Evolutionary conservation across 2,888 invertebrate genomes (phyloP).

Genomic region (Dasypogon diadema): DNA sequence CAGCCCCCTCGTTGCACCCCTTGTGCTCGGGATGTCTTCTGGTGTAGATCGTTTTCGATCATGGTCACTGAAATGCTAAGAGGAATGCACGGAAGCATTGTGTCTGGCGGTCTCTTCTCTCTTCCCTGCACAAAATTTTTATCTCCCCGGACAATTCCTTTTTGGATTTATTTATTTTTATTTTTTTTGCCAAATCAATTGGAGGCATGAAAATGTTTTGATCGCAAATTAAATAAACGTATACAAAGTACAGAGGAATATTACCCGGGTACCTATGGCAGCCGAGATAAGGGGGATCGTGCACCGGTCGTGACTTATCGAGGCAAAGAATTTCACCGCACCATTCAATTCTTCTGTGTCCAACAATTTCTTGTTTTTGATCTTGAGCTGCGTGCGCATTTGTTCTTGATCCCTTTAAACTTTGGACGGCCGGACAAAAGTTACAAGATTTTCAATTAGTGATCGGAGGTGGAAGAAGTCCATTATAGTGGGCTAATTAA

Average conservation of each 20-base stretch:
- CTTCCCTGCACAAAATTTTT: slow-evolving; percentile 3
- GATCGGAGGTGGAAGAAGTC: slow-evolving; percentile 59
- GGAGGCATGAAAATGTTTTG: slow-evolving; percentile 51
- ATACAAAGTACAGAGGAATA: slow-evolving; percentile 39
- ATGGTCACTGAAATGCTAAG: slow-evolving; percentile 18
- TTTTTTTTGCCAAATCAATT: slow-evolving; percentile 48
- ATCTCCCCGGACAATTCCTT: neutral
- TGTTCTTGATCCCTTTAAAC: slow-evolving; percentile 48
- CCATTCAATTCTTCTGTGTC: slow-evolving; percentile 45
- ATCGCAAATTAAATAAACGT: slow-evolving; percentile 49
- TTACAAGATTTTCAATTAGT: slow-evolving; percentile 64
- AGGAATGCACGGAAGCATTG: slow-evolving; percentile 51
- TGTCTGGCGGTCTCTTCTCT: slow-evolving; percentile 27
- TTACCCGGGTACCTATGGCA: neutral
- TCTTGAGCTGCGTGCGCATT: slow-evolving; percentile 53
- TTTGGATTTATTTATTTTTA: slow-evolving; percentile 15
- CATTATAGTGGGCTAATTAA: slow-evolving; percentile 46
- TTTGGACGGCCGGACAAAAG: neutral
- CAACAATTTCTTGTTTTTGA: slow-evolving; percentile 52
- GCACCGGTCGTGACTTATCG: slow-evolving; percentile 55
- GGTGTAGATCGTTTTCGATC: slow-evolving; percentile 34
- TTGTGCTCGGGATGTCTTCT: neutral
- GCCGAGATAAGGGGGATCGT: slow-evolving; percentile 41
- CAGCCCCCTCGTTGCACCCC: neutral
- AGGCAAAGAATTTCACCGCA: slow-evolving; percentile 54